Base-by-base conservation (phyloP, 2,113 vertebrate species). In the Amphilophus citrinellus region DNA sequence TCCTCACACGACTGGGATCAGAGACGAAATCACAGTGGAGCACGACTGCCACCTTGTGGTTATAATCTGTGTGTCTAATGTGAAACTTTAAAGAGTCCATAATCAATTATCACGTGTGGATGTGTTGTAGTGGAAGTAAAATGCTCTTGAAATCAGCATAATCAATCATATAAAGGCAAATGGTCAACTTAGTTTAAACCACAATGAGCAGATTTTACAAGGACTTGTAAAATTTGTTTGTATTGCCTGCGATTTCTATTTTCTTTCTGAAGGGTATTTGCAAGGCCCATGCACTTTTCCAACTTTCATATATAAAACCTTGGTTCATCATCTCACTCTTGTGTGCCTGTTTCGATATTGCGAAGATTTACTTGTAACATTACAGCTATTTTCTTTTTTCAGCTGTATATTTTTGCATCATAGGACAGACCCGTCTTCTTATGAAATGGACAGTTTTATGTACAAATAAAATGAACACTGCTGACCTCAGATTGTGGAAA, bases 41-140 rank as follows among this genome's bases (percentile, higher is more conserved):
- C 66, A 27, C 17, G 30, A 75, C 61, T 86, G 59, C 91, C 85
- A 85, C 84, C 94, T 91, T 30, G 39, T 93, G 94, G 91, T 58
- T 13, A 20, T 10, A 88, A 79, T 10, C 2, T 32, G 77, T 27
- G 88, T 84, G 76, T 90, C 75, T 88, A 89, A 18, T n/a, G 50
- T 60, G 8, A 84, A 37, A 61, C 44, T 58, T 47, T 14, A 3
- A 15, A 30, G 3, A 50, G 15, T 50, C 15, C 8, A 15, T 50
- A 17, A 50, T 71, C 30, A 73, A 50, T 71, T 71, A 30, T 71
- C 0, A 30, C 6, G n/a, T 57, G 4, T 8, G 11, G 11, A 42
- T n/a, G 10, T 30, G 7, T 27, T 44, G 42, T 61, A 42, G 57
- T 47, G 57, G 3, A 59, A 61, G 35, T 9, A 30, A 24, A 24